These are phyloP conservation scores for Limenitis camilla DNA, from an alignment of 2,888 invertebrate genomes.

Conservation along the genomic window DNA sequence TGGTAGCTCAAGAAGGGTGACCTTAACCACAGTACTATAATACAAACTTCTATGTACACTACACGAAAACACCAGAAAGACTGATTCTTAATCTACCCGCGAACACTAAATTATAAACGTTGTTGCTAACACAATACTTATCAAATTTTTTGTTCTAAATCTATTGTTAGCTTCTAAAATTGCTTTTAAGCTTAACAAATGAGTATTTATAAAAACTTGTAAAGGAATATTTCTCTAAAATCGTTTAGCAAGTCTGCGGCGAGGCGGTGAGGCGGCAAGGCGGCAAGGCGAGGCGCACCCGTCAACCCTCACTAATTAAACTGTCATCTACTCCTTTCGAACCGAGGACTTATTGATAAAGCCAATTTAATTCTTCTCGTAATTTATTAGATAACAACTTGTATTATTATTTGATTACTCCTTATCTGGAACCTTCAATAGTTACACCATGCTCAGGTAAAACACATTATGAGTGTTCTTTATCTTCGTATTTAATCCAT, in stretches of 20 bases:
- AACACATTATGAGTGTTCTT: no score
- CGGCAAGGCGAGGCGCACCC: slow-evolving; percentile 1
- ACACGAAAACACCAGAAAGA: no score
- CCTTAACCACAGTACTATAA: no score
- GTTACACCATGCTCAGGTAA: no score
- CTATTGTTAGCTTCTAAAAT: neutral
- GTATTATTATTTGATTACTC: neutral
- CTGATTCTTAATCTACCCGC: no score
- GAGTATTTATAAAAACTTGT: neutral
- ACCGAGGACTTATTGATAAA: slow-evolving; percentile 22
- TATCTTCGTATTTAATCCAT: no score
- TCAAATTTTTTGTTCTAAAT: no score
- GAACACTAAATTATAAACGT: no score
- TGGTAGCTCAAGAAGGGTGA: no score
- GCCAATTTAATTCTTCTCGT: slow-evolving; percentile 13
- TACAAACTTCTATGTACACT: no score
- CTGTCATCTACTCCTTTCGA: slow-evolving; percentile 32
- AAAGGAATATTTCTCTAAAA: neutral
- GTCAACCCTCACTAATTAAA: slow-evolving; percentile 34
- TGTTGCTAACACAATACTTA: no score
- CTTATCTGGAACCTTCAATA: neutral
- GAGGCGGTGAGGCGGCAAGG: slow-evolving; percentile 1
- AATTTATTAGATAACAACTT: neutral
- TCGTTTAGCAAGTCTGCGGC: neutral
- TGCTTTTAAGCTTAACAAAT: neutral